phyloP scores from a whole-genome alignment of 2,888 invertebrate genomes.

The Eubasilissa splendida region DNA sequence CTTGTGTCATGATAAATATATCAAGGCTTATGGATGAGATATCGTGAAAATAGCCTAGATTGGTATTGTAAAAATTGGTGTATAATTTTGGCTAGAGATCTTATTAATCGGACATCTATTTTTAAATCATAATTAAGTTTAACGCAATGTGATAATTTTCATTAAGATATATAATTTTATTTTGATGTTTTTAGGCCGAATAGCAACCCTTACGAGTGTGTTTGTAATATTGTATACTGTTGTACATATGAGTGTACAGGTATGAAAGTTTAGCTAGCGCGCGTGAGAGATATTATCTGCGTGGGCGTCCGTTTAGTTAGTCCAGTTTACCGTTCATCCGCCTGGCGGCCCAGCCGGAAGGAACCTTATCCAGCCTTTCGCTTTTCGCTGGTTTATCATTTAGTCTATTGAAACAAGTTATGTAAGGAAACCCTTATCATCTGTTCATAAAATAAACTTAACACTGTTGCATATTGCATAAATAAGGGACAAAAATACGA shows the following conservation, averaged over 20 bases:
- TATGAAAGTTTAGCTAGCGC: not conserved
- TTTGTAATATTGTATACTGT: too few species aligned
- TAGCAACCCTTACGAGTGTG: too few species aligned
- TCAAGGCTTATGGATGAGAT: too few species aligned
- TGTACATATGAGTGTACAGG: not conserved
- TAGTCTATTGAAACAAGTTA: constrained; percentile 28
- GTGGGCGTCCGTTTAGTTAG: constrained; percentile 26
- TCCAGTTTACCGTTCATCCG: constrained; percentile 15
- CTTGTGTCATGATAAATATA: too few species aligned
- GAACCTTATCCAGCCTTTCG: constrained; percentile 27
- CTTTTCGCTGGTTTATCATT: constrained; percentile 2
- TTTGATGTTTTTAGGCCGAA: too few species aligned
- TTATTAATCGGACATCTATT: too few species aligned
- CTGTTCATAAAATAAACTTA: constrained; percentile 13
- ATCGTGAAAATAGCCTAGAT: too few species aligned
- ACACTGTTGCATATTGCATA: not conserved
- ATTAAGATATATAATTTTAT: too few species aligned
- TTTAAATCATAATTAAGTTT: too few species aligned
- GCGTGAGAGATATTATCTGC: constrained; percentile 12
- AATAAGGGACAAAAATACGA: not conserved
- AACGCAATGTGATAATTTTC: too few species aligned
- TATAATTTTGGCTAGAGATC: too few species aligned
- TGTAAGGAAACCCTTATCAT: constrained; percentile 29
- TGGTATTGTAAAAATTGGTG: too few species aligned
- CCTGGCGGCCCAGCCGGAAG: constrained; percentile 9